These are phyloP conservation scores for Camponotus pennsylvanicus DNA, from an alignment of 1,140 invertebrate genomes.

Conservation along the genomic window DNA sequence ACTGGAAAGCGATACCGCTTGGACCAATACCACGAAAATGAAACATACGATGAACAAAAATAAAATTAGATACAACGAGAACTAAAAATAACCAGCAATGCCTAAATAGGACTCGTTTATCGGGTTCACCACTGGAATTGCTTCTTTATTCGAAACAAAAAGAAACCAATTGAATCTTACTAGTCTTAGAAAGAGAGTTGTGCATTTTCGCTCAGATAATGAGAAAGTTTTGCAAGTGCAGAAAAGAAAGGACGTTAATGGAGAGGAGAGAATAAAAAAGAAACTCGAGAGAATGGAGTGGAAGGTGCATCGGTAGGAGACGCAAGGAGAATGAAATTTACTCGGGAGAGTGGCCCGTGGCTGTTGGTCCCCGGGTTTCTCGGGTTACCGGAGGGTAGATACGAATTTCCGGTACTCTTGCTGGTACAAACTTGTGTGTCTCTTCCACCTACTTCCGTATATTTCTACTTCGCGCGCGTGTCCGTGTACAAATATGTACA, in stretches of 20 bases:
- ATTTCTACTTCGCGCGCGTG: background rate
- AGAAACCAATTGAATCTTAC: constrained; percentile 50
- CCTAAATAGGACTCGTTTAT: constrained; percentile 35
- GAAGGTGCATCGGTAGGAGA: constrained; percentile 41
- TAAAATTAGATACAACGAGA: constrained; percentile 15
- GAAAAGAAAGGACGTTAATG: constrained; percentile 67
- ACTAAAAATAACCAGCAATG: constrained; percentile 38
- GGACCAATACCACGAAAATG: background rate
- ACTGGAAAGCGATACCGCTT: background rate
- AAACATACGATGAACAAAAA: background rate
- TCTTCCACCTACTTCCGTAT: constrained; percentile 32
- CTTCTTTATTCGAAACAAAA: constrained; percentile 28
- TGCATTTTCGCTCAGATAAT: constrained; percentile 64
- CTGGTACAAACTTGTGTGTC: constrained; percentile 48
- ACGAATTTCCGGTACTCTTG: constrained; percentile 66
- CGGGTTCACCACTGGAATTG: background rate
- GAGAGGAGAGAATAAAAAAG: constrained; percentile 52
- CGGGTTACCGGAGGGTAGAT: constrained; percentile 61
- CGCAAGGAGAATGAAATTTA: constrained; percentile 59
- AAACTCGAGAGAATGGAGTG: background rate
- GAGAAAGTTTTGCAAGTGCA: constrained; percentile 68
- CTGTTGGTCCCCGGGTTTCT: constrained; percentile 65
- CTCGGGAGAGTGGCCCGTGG: constrained; percentile 49
- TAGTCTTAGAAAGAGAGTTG: constrained; percentile 30
- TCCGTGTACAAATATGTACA: background rate